phyloP scores from a whole-genome alignment of 2,797 vertebrate species.

The Anguilla pacifica region DNA sequence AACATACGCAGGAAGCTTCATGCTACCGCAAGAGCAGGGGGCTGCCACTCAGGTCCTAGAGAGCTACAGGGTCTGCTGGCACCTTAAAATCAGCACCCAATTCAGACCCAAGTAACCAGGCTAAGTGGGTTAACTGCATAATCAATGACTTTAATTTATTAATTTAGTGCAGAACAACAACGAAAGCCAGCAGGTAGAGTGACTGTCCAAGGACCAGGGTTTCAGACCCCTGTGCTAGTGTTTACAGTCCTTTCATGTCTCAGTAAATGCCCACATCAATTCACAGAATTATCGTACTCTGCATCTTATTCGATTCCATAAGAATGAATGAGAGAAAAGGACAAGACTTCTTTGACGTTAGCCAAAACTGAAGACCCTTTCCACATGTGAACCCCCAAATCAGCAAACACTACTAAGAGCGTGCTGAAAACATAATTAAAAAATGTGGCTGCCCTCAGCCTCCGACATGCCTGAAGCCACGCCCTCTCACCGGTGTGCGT shows the following conservation, averaged over 20 bases:
- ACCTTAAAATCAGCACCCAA: not conserved
- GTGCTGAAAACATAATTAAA: not conserved
- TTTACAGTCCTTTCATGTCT: not conserved
- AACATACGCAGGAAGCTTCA: not conserved
- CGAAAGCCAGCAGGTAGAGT: not conserved
- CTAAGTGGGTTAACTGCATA: not conserved
- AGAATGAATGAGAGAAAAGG: not conserved
- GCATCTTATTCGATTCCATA: not conserved
- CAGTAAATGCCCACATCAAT: not conserved
- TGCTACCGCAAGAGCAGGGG: not conserved
- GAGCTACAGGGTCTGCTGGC: not conserved
- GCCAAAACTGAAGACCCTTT: not conserved
- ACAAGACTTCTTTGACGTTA: not conserved
- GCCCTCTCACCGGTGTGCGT: slow-evolving; percentile 90
- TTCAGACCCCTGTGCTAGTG: not conserved
- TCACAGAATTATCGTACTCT: not conserved
- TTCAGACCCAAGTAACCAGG: not conserved
- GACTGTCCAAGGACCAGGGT: not conserved
- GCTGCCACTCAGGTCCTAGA: not conserved
- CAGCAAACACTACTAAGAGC: too few species aligned
- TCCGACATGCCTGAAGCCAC: not conserved
- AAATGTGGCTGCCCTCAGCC: not conserved
- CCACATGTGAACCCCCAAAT: too few species aligned
- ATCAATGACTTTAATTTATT: too few species aligned
- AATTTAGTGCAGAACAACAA: not conserved